These are phyloP conservation scores for Cervus canadensis DNA, from an alignment of 2,113 vertebrate genomes.

Conservation along the genomic window DNA sequence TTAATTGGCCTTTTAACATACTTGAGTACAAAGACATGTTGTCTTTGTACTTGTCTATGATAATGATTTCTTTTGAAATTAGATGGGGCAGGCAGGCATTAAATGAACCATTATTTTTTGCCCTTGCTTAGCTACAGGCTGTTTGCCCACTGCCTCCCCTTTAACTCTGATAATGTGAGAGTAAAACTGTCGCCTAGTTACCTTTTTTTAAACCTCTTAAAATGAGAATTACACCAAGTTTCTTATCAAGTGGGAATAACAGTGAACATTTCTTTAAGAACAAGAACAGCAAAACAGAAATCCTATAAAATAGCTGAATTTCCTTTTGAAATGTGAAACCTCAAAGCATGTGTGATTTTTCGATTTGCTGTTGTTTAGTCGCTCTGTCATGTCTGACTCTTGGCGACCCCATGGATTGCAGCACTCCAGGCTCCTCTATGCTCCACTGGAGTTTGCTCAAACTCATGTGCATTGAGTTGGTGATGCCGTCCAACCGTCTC, in stretches of 20 bases:
- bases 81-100: background rate
- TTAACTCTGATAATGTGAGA: background rate
- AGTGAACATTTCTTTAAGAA: background rate
- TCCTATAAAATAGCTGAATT: background rate
- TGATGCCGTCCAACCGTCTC: background rate
- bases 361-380: background rate
- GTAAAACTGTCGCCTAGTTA: background rate
- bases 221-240: background rate
- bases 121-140: background rate
- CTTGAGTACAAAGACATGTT: background rate
- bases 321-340: constrained; percentile 12
- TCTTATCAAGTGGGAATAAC: background rate
- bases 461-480: background rate
- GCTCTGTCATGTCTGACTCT: background rate
- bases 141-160: background rate
- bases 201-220: background rate
- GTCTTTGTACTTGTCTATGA: background rate
- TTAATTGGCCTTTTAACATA: background rate
- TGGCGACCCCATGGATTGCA: background rate
- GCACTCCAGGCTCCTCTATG: background rate
- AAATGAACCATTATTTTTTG: background rate
- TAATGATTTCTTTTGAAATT: background rate
- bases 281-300: background rate
- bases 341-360: constrained; percentile 6
- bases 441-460: background rate